Base-by-base conservation (phyloP, 2,113 vertebrate species). In the Chauna torquata region DNA sequence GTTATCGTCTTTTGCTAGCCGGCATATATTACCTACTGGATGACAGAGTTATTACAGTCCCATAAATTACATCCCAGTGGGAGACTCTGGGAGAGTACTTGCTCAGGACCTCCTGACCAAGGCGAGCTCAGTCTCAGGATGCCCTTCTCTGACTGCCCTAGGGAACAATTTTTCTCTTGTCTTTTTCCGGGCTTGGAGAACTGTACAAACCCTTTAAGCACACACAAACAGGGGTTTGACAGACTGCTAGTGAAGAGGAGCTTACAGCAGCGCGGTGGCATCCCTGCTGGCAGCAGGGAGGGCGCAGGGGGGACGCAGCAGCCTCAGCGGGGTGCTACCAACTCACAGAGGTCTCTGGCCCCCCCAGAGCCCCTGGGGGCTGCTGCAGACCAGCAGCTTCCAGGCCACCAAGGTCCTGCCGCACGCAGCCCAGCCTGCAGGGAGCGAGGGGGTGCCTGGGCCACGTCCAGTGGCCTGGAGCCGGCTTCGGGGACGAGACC, bases 221-320 rank as follows among this genome's bases (percentile, higher is more conserved):
- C 38, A 38, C 36, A 8, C 15, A 11, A 16, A 38, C 10, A 17
- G 23, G 38, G 40, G 11, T 28, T 12, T 11, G 38, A 13, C 50
- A 52, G 50, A 23, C 24, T 25, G 50, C 25, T 24, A 52, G 12
- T 25, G 23, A 52, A 12, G 50, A 52, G 13, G 24, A 52, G 50
- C 50, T 52, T 25, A 52, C 3, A 12, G 50, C 13, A 7, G 50
- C 14, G 1, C 34, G 36, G 16, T 2, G 8, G 8, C 55, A 47
- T 1, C 0, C 0, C 9, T 2, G 7, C 54, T 0, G 1, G 61
- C 64, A 12, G 28, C 40, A 13, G 44, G 44, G 30, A 70, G 19
- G 13, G 64, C 78, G 38, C 40, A 6, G 1, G 52, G 23, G 32
- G 0, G 2, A 11, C 4, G 3, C 11, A 23, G 49, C 23, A 23